These are phyloP conservation scores for Podabrus alpinus DNA, from an alignment of 2,888 invertebrate genomes.

Conservation along the genomic window DNA sequence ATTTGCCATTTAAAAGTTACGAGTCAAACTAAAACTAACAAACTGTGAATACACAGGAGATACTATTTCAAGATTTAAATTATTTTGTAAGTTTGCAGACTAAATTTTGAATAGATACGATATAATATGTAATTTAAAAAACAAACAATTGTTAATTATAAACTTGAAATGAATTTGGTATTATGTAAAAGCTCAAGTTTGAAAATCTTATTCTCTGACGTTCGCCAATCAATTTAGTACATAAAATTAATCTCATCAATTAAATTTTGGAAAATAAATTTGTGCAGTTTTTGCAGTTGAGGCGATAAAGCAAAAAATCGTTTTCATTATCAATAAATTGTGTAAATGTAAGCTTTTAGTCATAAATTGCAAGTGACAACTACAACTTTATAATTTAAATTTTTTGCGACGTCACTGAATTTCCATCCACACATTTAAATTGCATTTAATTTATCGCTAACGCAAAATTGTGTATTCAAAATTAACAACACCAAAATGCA, in stretches of 20 bases:
- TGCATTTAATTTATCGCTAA: not conserved
- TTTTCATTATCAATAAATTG: not conserved
- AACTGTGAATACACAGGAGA: not conserved
- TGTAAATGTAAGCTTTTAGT: not conserved
- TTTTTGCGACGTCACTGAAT: not conserved
- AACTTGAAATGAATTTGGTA: not conserved
- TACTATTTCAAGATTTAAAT: not conserved
- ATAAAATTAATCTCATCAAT: not conserved
- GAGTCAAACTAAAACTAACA: not conserved
- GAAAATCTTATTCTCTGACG: not conserved
- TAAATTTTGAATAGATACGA: not conserved
- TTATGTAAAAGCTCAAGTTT: not conserved
- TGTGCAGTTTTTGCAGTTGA: not conserved
- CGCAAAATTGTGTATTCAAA: not conserved
- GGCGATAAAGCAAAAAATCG: not conserved
- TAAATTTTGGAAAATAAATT: too few relatives aligned
- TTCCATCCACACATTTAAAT: not conserved
- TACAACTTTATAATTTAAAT: not conserved
- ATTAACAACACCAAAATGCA: not conserved
- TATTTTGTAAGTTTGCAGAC: not conserved
- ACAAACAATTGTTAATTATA: not conserved
- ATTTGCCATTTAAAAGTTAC: not conserved
- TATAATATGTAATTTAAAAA: not conserved
- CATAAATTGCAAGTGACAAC: not conserved
- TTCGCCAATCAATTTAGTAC: not conserved